These are phyloP conservation scores for Cottoperca gobio DNA, from an alignment of 2,797 vertebrate species.

Conservation along the genomic window DNA sequence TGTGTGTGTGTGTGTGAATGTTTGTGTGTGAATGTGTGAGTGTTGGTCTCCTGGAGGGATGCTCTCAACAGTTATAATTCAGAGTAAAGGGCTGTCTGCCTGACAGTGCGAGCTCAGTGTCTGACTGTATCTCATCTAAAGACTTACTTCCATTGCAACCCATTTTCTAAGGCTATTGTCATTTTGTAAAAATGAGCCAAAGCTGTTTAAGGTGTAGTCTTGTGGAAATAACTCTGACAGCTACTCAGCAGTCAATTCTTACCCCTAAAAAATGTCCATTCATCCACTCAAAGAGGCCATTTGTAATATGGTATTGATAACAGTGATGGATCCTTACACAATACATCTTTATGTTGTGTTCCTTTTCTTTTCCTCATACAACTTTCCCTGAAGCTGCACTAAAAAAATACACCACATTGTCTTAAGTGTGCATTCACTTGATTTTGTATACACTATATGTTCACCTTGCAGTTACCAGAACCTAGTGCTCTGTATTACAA, in stretches of 20 bases:
- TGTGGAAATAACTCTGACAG: slow-evolving; percentile 45
- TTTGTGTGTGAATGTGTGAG: slow-evolving; percentile 17
- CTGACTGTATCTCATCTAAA: slow-evolving; percentile 67
- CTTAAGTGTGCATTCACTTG: not conserved
- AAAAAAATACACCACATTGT: no score
- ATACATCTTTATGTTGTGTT: slow-evolving; percentile 21
- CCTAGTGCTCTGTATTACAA: not conserved
- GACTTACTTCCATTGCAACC: slow-evolving; percentile 58
- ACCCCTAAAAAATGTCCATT: slow-evolving; percentile 23
- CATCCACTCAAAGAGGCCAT: slow-evolving; percentile 32
- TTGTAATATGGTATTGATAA: slow-evolving; percentile 25
- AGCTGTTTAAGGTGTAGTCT: slow-evolving; percentile 61
- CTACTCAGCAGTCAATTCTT: slow-evolving; percentile 46
- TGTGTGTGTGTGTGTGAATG: not conserved
- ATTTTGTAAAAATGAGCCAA: slow-evolving; percentile 69
- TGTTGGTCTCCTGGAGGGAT: slow-evolving; percentile 63
- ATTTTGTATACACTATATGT: slow-evolving; percentile 19
- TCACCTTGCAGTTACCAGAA: not conserved
- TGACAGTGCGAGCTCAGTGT: slow-evolving; percentile 58
- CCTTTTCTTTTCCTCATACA: slow-evolving; percentile 51
- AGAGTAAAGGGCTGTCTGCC: slow-evolving; percentile 65
- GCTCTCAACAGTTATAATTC: slow-evolving; percentile 78
- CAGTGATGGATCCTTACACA: slow-evolving; percentile 5
- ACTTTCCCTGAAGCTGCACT: slow-evolving; percentile 37
- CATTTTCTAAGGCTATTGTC: slow-evolving; percentile 69